Evolutionary conservation across 2,888 invertebrate species (phyloP), one percentile per base, ranked within the genome.

Genomic region (Cosmorhoe ocellata): DNA sequence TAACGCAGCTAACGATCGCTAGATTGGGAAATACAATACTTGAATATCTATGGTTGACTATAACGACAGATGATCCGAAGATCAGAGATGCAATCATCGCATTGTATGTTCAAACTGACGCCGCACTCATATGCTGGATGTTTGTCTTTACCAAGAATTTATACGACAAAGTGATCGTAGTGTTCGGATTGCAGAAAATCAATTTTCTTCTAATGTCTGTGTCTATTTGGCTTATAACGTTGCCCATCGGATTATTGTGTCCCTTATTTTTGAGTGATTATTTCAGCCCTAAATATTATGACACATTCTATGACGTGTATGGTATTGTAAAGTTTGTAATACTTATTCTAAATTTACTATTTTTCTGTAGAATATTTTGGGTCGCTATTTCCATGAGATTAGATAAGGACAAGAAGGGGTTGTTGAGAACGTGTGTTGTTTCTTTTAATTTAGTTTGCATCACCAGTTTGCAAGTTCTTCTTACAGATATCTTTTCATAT

Each of bases 91-190:
- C 66, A 0, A 33, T 65, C 0, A 75, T 63, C 12, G 57, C 68
- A 0, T 11, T 71, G 0, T 83, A 80, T 49, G 30, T 74, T 2
- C 77, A 79, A 27, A 74, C 74, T 0, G 86, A 87, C 28, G 66
- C 72, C 0, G 75, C 71, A 0, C 43, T 85, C 0, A 54, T 84
- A 0, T 66, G 69, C 9, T 79, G 82, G 71, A 86, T 83, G 82
- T 80, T 80, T 30, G 50, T 83, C 1, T 85, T 81, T 49, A 78
- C 81, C 0, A 82, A 79, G 53, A 79, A 82, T 43, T 55, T 87
- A 5, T 84, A 83, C 55, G 74, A 81, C 10, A 84, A 84, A 64
- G 69, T 84, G 4, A 74, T 84, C 1, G 33, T 74, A 1, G 84
- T 81, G 32, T 81, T 80, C 24, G 51, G 58, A 1, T 36, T 65